Evolutionary conservation across 92 coral and sea anemone species (phyloP).

Genomic region (Chrysogorgia sp.): DNA sequence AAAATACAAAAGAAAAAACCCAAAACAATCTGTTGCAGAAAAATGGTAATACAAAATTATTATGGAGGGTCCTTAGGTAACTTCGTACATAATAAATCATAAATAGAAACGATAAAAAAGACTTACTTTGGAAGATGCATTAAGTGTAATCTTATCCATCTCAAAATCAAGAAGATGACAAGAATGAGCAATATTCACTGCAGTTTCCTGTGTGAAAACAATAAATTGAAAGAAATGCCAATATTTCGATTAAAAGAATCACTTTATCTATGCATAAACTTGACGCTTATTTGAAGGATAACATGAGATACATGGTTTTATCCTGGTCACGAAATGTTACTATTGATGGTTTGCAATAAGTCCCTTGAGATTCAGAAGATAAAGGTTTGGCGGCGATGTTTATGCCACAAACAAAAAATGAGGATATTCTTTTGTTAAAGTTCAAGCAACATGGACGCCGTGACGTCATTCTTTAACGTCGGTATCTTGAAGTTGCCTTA

Average conservation of each 20-base stretch:
- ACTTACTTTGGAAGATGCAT: constrained; percentile 83
- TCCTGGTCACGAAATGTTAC: no score
- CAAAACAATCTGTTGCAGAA: neutral
- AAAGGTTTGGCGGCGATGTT: no score
- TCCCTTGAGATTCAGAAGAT: no score
- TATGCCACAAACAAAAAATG: no score
- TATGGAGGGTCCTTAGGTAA: neutral
- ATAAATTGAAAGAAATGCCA: neutral
- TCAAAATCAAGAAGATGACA: constrained; percentile 76
- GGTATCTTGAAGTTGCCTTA: no score
- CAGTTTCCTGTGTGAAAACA: constrained; percentile 76
- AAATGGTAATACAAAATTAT: neutral
- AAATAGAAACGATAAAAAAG: neutral
- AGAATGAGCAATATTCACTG: constrained; percentile 85
- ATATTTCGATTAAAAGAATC: neutral
- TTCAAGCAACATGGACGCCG: no score
- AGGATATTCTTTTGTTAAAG: no score
- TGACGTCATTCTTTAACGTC: no score
- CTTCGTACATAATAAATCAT: neutral
- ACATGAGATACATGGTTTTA: no score
- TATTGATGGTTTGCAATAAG: neutral
- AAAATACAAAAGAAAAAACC: no score
- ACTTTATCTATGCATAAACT: no score
- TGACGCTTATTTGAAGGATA: no score
- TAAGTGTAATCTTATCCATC: constrained; percentile 84